These are phyloP conservation scores for Suncus etruscus DNA, from an alignment of 2,113 vertebrate species.

Conservation along the genomic window DNA sequence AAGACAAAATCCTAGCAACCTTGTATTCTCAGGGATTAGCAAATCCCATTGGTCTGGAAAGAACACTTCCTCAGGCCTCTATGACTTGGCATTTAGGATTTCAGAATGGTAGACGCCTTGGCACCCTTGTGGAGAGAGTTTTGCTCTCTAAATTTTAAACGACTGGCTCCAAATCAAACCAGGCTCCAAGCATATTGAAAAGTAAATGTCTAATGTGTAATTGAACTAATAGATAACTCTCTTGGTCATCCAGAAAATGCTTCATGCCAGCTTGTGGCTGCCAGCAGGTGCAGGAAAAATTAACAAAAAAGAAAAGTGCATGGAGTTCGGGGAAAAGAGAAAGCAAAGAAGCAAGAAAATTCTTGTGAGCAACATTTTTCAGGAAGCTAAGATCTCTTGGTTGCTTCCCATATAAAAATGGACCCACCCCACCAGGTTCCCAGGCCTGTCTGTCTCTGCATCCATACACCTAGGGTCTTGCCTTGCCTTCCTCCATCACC, in stretches of 20 bases:
- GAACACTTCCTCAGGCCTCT: slow-evolving; percentile 89
- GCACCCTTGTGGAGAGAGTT: slow-evolving; percentile 83
- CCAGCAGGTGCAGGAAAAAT: slow-evolving; percentile 60
- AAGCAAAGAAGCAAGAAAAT: background rate
- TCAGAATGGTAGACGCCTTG: slow-evolving; percentile 88
- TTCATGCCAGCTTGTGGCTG: slow-evolving; percentile 73
- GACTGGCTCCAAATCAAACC: slow-evolving; percentile 87
- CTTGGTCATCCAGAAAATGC: slow-evolving; percentile 84
- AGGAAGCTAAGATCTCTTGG: slow-evolving; percentile 76
- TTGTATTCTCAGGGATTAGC: slow-evolving; percentile 88
- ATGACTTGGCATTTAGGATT: slow-evolving; percentile 92
- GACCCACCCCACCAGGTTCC: slow-evolving; percentile 81
- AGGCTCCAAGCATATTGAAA: slow-evolving; percentile 88
- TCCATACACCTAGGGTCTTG: background rate
- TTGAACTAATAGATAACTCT: slow-evolving; percentile 86
- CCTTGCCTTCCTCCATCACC: slow-evolving; percentile 76
- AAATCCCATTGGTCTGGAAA: slow-evolving; percentile 89
- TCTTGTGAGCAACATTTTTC: slow-evolving; percentile 74
- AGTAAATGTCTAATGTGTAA: slow-evolving; percentile 88
- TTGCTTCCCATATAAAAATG: slow-evolving; percentile 74
- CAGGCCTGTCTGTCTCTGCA: background rate
- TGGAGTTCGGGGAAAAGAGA: background rate
- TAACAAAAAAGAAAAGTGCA: slow-evolving; percentile 31
- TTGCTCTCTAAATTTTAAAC: slow-evolving; percentile 88
- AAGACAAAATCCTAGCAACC: slow-evolving; percentile 85